These are phyloP conservation scores for Pelochelys cantorii DNA, from an alignment of 2,797 vertebrate genomes.

Conservation along the genomic window DNA sequence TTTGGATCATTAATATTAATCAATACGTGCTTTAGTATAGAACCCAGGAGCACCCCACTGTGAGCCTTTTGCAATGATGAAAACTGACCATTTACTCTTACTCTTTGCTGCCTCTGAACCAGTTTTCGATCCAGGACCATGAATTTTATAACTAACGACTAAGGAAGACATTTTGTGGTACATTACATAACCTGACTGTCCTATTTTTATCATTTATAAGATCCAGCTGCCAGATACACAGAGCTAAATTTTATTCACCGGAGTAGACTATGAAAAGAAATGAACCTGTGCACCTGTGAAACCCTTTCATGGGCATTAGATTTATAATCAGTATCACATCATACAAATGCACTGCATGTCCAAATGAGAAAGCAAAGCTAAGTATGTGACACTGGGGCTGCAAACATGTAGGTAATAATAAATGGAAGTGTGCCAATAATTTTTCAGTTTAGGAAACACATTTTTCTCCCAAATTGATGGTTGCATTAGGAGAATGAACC, in stretches of 20 bases:
- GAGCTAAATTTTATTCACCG: background rate
- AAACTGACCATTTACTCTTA: background rate
- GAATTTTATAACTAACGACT: background rate
- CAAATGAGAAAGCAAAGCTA: background rate
- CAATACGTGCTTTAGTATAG: background rate
- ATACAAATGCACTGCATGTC: background rate
- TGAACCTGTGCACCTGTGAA: background rate
- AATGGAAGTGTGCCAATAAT: background rate
- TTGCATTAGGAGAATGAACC: background rate
- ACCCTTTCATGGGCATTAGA: background rate
- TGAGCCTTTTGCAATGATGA: background rate
- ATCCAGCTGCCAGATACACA: background rate
- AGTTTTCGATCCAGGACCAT: background rate
- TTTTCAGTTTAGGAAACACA: background rate
- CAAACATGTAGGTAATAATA: background rate
- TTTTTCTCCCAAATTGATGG: background rate
- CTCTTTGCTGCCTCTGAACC: background rate
- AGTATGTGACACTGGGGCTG: background rate
- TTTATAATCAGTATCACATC: background rate
- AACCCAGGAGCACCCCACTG: slow-evolving; percentile 1
- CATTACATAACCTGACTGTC: background rate
- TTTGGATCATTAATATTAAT: background rate
- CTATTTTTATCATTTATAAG: background rate
- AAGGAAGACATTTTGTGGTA: background rate
- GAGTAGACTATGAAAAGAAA: rapidly evolving